Conservation (phyloP, 2,888 invertebrate genomes). For the Pandemis corylana region DNA sequence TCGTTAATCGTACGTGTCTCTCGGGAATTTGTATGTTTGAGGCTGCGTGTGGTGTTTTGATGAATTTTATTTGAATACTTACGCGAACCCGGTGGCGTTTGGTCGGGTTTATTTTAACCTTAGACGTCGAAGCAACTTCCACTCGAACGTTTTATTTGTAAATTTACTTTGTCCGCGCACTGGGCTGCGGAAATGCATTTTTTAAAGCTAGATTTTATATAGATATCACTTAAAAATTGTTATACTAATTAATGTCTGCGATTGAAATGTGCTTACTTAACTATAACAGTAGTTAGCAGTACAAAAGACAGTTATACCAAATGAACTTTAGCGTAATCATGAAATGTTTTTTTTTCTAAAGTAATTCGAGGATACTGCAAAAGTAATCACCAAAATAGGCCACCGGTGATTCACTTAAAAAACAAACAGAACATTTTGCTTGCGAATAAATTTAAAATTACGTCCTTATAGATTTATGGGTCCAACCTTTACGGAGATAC, state of each 20-base stretch:
- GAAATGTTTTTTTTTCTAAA: no score
- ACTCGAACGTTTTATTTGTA: no score
- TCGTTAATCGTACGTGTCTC: constrained; percentile 38
- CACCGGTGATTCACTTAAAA: constrained; percentile 70
- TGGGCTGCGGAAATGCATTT: no score
- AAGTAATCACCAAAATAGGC: constrained; percentile 57
- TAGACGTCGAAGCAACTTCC: neutral
- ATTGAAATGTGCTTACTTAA: no score
- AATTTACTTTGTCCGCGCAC: no score
- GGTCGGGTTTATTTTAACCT: neutral
- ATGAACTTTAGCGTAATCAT: no score
- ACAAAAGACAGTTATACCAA: no score
- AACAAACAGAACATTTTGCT: constrained; percentile 71
- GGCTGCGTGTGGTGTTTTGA: constrained; percentile 25
- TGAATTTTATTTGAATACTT: constrained; percentile 27
- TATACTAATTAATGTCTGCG: no score
- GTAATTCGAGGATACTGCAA: constrained; percentile 21
- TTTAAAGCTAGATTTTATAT: no score
- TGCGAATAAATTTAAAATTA: constrained; percentile 77
- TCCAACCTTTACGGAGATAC: constrained; percentile 48
- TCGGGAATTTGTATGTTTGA: constrained; percentile 21
- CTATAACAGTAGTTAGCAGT: no score
- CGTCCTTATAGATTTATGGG: constrained; percentile 67
- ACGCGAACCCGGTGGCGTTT: neutral
- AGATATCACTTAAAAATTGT: no score